phyloP scores from a whole-genome alignment of 1,140 invertebrate genomes.

The Drosophila fuyamai region DNA sequence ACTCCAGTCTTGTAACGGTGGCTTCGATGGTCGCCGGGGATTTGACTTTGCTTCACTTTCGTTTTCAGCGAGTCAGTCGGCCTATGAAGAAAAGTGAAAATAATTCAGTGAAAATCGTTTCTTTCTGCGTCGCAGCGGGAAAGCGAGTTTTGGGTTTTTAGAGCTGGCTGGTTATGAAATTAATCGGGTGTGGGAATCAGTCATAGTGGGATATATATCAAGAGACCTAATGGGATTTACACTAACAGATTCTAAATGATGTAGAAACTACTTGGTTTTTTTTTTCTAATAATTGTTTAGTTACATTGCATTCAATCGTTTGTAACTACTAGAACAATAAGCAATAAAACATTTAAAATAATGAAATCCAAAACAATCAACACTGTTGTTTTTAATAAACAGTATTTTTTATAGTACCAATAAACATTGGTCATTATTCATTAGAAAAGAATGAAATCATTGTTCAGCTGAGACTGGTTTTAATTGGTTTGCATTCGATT shows the following conservation, averaged over 20 bases:
- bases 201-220: not conserved
- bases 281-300: too few species aligned
- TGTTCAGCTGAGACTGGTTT: not conserved
- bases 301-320: too few species aligned
- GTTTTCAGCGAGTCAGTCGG: conserved; percentile 38
- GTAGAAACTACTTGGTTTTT: too few species aligned
- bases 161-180: conserved; percentile 35
- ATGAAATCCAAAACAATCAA: too few species aligned
- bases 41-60: conserved; percentile 59
- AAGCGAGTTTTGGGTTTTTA: conserved; percentile 23
- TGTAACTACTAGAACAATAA: too few species aligned
- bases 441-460: not conserved
- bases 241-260: too few species aligned
- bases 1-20: conserved; percentile 11
- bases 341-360: too few species aligned
- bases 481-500: conserved; percentile 1
- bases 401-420: too few species aligned
- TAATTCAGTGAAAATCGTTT: conserved; percentile 50
- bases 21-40: conserved; percentile 24
- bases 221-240: too few species aligned
- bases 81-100: conserved; percentile 61
- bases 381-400: too few species aligned
- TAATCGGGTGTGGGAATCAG: not conserved
- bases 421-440: not conserved
- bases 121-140: conserved; percentile 28